Conservation (phyloP, 2,888 invertebrate species). For the Drymonia ruficornis region DNA sequence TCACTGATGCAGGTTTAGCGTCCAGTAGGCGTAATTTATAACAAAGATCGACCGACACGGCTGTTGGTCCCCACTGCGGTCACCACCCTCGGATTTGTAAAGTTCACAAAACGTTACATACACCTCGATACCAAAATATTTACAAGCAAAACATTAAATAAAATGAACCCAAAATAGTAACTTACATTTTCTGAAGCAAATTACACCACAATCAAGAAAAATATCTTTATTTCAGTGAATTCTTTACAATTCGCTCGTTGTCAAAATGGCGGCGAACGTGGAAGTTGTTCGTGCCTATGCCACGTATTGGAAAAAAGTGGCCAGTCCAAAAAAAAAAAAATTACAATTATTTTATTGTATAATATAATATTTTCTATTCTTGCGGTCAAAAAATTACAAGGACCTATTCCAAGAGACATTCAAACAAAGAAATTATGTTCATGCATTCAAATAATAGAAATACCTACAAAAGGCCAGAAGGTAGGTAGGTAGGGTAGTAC, state of each 20-base stretch:
- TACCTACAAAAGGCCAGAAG: no score
- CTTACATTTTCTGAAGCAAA: slow-evolving; percentile 84
- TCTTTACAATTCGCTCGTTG: slow-evolving; percentile 89
- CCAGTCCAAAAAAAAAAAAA: slow-evolving; percentile 54
- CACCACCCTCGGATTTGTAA: slow-evolving; percentile 75
- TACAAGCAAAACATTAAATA: slow-evolving; percentile 18
- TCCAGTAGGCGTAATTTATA: slow-evolving; percentile 39
- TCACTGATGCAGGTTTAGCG: slow-evolving; percentile 11
- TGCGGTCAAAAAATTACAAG: no score
- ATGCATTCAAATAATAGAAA: no score
- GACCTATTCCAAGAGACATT: no score
- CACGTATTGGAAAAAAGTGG: slow-evolving; percentile 89
- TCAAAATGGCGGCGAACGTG: slow-evolving; percentile 93
- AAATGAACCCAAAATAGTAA: slow-evolving; percentile 37
- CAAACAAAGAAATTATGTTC: no score
- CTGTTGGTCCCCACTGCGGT: slow-evolving; percentile 81
- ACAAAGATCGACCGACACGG: slow-evolving; percentile 80
- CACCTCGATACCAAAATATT: slow-evolving; percentile 18
- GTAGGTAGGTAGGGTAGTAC: no score
- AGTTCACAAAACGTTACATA: slow-evolving; percentile 44
- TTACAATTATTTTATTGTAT: no score
- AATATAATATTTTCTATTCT: background rate
- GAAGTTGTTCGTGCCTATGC: slow-evolving; percentile 91
- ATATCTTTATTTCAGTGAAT: slow-evolving; percentile 89
- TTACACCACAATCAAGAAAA: slow-evolving; percentile 85